A percentile compares a stretch with the other conserved stretches of the same genome.
Evolutionary conservation across 1,140 invertebrate genomes (phyloP).

Genomic region (Goniozus legneri): DNA sequence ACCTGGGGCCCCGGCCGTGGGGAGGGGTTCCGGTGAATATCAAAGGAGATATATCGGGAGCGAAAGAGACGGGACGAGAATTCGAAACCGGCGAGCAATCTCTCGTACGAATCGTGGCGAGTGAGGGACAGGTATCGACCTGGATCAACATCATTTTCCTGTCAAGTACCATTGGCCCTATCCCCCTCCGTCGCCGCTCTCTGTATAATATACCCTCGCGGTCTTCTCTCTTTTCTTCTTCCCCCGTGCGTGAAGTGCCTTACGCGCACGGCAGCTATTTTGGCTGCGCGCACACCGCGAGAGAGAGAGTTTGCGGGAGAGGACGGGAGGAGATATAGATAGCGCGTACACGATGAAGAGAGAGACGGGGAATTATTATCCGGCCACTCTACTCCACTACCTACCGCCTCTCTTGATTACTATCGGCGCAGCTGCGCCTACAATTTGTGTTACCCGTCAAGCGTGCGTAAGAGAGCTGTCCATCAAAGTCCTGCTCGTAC

Average conservation of each 20-base stretch:
- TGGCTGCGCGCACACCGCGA: not conserved
- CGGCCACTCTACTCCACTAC: constrained; percentile 41
- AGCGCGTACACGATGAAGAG: constrained; percentile 12
- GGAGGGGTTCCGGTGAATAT: constrained; percentile 20
- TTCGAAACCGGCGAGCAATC: constrained; percentile 24
- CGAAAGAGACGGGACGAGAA: constrained; percentile 22
- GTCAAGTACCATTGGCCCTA: constrained; percentile 23
- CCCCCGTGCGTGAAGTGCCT: not conserved
- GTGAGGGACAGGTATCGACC: constrained; percentile 32
- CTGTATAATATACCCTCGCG: not conserved
- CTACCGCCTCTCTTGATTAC: constrained; percentile 49
- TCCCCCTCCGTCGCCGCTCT: constrained; percentile 3
- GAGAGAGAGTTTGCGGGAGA: not conserved
- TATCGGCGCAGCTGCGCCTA: constrained; percentile 51
- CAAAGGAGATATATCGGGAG: too few relatives aligned
- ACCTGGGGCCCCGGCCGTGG: too few relatives aligned
- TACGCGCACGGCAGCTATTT: too few relatives aligned
- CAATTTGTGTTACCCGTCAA: constrained; percentile 52
- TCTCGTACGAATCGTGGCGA: constrained; percentile 13
- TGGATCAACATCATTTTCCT: constrained; percentile 33
- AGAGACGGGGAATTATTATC: constrained; percentile 41
- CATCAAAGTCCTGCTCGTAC: constrained; percentile 37
- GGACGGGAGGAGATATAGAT: not conserved
- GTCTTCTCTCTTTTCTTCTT: constrained; percentile 13
- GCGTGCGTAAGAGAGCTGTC: constrained; percentile 49